Percentiles rank a stretch among this genome's conserved stretches.
These are phyloP conservation scores for Calidris pugnax DNA, from an alignment of 2,113 vertebrate species.

Conservation along the genomic window DNA sequence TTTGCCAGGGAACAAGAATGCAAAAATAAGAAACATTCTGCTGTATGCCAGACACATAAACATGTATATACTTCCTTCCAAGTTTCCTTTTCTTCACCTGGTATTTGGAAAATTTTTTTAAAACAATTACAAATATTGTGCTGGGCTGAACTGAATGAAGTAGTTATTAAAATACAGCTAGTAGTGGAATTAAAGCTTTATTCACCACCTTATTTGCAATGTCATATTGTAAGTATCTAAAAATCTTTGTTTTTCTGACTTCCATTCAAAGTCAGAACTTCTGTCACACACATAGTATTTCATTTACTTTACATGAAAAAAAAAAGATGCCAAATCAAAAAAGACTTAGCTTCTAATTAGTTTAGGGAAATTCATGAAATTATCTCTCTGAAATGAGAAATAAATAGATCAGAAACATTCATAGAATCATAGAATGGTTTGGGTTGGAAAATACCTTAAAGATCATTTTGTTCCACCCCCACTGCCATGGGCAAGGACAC, in stretches of 20 bases:
- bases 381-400: neutral
- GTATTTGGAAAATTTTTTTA: neutral
- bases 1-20: neutral
- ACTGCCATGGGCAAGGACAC: neutral
- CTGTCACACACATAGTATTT: neutral
- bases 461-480: neutral
- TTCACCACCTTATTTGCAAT: neutral
- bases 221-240: neutral
- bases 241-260: neutral
- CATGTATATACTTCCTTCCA: neutral
- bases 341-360: neutral
- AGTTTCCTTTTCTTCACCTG: neutral
- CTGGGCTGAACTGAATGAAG: neutral
- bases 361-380: neutral
- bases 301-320: fast-evolving
- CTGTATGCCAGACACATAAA: neutral
- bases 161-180: neutral
- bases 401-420: neutral
- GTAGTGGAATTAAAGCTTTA: neutral
- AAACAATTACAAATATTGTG: neutral
- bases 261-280: neutral
- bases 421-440: neutral
- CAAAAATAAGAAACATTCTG: neutral
- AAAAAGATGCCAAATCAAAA: neutral
- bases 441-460: neutral